These are phyloP conservation scores for Pseudomyrmex flavicornis DNA, from an alignment of 1,140 invertebrate species.

Conservation along the genomic window DNA sequence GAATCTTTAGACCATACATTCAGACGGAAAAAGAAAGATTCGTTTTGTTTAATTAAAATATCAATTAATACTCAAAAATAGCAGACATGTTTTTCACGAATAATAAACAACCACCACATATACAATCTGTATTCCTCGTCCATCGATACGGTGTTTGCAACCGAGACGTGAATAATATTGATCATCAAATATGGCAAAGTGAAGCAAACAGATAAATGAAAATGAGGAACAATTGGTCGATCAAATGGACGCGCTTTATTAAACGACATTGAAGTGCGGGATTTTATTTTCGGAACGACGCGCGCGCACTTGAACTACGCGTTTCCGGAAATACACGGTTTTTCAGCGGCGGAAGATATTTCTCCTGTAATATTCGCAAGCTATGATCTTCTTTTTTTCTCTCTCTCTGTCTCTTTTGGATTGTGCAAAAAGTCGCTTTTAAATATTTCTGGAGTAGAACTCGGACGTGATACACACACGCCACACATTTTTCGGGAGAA, in stretches of 20 bases:
- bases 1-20: too few relatives aligned
- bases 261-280: neutral
- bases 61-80: too few relatives aligned
- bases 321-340: neutral
- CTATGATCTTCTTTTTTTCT: neutral
- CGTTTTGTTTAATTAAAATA: too few relatives aligned
- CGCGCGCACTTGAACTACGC: too few relatives aligned
- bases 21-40: too few relatives aligned
- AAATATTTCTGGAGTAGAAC: slow-evolving; percentile 32
- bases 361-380: slow-evolving; percentile 16
- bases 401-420: neutral
- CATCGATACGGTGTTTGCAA: neutral
- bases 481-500: slow-evolving; percentile 7
- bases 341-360: neutral
- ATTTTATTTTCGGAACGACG: slow-evolving; percentile 1
- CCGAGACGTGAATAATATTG: slow-evolving; percentile 29
- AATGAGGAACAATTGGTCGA: slow-evolving; percentile 43
- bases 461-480: neutral
- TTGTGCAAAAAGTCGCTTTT: neutral
- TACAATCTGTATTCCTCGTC: slow-evolving; percentile 10
- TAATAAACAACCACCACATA: slow-evolving; percentile 23
- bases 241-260: slow-evolving; percentile 27
- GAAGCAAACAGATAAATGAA: slow-evolving; percentile 57
- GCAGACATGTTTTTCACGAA: neutral
- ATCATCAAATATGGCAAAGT: slow-evolving; percentile 42